Evolutionary conservation across 2,113 vertebrate genomes (phyloP), one percentile per base, ranked within the genome.

Genomic region (Nothoprocta perdicaria): DNA sequence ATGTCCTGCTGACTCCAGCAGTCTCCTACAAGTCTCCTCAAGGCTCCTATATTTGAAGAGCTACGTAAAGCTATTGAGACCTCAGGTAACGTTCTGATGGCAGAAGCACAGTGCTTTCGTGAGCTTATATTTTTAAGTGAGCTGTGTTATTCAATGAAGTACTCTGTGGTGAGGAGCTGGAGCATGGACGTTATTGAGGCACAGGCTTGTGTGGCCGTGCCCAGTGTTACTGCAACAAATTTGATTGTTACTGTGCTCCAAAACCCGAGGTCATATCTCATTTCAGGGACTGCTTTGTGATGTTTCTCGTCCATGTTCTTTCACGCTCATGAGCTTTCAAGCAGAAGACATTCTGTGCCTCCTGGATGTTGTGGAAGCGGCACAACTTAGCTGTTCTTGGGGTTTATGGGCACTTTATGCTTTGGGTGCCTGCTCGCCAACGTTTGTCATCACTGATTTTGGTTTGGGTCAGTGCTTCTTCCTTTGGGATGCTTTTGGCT

Each of bases 401-500:
- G 22, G 22, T 60, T 60, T 73, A 45, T 50, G 74, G 35, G 45
- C 27, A n/a, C n/a, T 62, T 50, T 71, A 27, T 27, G n/a, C 33
- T 41, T 63, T 48, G 61, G 60, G 61, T 40, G 75, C 74, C 48
- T 48, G 58, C 76, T 50, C 50, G 65, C 58, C 58, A 50, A 38
- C 53, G 35, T 80, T 80, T 85, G 45, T 60, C 68, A 45, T 63
- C 27, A n/a, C 0, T 0, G 62, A 4, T 50, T 13, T 0, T 12
- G 46, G 26, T 40, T 57, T 50, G 71, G 86, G 38, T 82, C 35
- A 57, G 33, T 78, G 60, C 74, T 74, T 53, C 79, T 90, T 85
- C 40, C 43, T 88, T 76, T 40, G 26, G 29, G 35, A 48, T 52
- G 66, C 35, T 23, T 24, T 29, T 29, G 53, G 23, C 12, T 57